These are phyloP conservation scores for Buathra laborator DNA, from an alignment of 2,888 invertebrate genomes.

Conservation along the genomic window DNA sequence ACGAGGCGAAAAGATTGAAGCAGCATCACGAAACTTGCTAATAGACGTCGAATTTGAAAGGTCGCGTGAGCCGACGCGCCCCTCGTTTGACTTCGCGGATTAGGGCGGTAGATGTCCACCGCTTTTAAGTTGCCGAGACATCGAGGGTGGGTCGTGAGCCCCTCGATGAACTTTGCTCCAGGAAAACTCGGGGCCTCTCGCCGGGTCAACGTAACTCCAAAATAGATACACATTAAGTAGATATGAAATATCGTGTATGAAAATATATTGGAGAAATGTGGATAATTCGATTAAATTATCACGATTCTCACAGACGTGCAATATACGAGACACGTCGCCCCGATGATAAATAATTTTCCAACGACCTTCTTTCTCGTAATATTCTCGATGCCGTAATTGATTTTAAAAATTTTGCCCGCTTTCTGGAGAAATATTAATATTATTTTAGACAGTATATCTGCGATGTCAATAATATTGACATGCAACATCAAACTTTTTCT, in stretches of 20 bases:
- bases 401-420: too few species aligned
- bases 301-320: background rate
- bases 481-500: too few species aligned
- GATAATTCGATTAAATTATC: conserved; percentile 16
- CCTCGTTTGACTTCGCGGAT: conserved; percentile 55
- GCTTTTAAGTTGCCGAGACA: conserved; percentile 41
- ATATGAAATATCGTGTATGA: background rate
- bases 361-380: too few species aligned
- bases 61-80: conserved; percentile 67
- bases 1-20: conserved; percentile 60
- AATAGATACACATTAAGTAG: conserved; percentile 23
- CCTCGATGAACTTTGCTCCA: conserved; percentile 44
- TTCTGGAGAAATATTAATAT: too few species aligned
- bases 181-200: background rate
- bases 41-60: conserved; percentile 72
- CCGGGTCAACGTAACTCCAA: background rate
- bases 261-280: background rate
- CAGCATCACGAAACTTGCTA: conserved; percentile 70
- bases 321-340: background rate
- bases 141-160: background rate
- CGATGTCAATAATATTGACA: too few species aligned
- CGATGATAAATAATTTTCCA: too few species aligned
- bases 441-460: too few species aligned
- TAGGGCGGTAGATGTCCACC: conserved; percentile 26
- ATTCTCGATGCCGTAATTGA: too few species aligned